Percentiles rank a stretch among this genome's conserved stretches.
phyloP scores from a whole-genome alignment of 30 jellyfish, hydroid and myxozoan species.

The Sanderia malayensis region DNA sequence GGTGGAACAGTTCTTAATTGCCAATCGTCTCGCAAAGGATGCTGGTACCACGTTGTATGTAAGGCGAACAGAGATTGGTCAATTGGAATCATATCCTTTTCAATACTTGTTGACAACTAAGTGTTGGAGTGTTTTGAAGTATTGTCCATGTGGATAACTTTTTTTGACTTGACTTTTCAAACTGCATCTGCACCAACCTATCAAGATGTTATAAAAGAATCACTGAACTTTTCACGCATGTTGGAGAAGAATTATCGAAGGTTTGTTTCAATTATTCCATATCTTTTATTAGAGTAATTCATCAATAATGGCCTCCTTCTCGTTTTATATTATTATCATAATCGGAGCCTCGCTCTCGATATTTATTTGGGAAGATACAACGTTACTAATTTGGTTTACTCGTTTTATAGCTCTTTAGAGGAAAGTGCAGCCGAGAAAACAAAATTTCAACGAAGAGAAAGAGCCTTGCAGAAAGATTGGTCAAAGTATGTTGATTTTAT shows the following conservation, averaged over 20 bases:
- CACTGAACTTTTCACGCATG: slow-evolving; percentile 23
- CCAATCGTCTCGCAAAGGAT: slow-evolving; percentile 58
- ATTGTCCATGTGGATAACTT: too few species aligned
- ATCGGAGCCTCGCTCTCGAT: neutral
- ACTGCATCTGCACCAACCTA: slow-evolving; percentile 52
- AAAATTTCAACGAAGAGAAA: neutral
- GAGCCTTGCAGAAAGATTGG: neutral
- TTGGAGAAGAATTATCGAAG: slow-evolving; percentile 31
- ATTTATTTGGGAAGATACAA: neutral
- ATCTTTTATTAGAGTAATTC: too few species aligned
- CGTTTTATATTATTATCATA: neutral
- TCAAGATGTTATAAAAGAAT: slow-evolving; percentile 42
- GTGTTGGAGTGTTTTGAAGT: too few species aligned
- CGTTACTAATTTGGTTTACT: neutral
- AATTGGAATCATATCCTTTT: slow-evolving; percentile 88
- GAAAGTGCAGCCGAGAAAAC: neutral
- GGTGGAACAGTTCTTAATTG: slow-evolving; percentile 58
- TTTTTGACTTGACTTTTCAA: slow-evolving; percentile 29
- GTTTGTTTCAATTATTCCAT: too few species aligned
- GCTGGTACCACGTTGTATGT: slow-evolving; percentile 70
- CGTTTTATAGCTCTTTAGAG: neutral
- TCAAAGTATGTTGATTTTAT: neutral
- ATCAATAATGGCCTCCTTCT: too few species aligned
- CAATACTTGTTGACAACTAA: neutral
- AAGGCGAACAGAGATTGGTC: slow-evolving; percentile 78